Evolutionary conservation across 2,113 vertebrate species (phyloP).

Genomic region (Lota lota): DNA sequence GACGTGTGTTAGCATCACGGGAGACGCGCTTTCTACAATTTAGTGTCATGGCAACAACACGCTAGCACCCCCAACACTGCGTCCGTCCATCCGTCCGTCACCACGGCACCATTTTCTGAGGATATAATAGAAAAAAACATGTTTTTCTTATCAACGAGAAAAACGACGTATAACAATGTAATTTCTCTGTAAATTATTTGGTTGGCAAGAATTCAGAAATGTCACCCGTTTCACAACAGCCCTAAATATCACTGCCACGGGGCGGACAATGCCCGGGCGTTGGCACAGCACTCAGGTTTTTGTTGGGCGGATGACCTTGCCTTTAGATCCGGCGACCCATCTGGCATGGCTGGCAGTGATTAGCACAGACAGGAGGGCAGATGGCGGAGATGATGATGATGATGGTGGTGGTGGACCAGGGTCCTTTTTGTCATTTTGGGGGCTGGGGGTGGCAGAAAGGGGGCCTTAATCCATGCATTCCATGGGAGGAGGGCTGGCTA

Average conservation of each 20-base stretch:
- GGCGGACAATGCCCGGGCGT: not conserved
- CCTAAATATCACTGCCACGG: not conserved
- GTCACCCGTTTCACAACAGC: not conserved
- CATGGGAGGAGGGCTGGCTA: slow-evolving; percentile 9
- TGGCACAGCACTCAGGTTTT: slow-evolving; percentile 20
- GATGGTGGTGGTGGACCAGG: slow-evolving; percentile 35
- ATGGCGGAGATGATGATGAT: slow-evolving; percentile 25
- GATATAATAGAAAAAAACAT: too few species aligned
- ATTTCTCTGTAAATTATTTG: too few species aligned
- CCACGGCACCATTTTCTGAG: too few species aligned
- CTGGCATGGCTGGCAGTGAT: slow-evolving; percentile 40
- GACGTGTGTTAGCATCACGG: too few species aligned
- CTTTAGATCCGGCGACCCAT: slow-evolving; percentile 49
- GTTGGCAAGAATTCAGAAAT: too few species aligned
- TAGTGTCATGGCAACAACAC: too few species aligned
- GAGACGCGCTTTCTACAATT: too few species aligned
- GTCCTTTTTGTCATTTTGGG: slow-evolving; percentile 23
- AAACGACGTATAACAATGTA: not conserved
- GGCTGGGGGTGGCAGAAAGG: slow-evolving; percentile 11
- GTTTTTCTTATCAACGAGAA: not conserved
- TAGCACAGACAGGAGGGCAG: slow-evolving; percentile 37
- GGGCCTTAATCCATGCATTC: slow-evolving; percentile 34
- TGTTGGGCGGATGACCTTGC: slow-evolving; percentile 35
- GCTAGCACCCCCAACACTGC: too few species aligned
- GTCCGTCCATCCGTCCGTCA: too few species aligned